Percentiles rank a stretch among this genome's conserved stretches.
Conservation (phyloP, 2,797 vertebrate genomes). For the Pygocentrus nattereri region DNA sequence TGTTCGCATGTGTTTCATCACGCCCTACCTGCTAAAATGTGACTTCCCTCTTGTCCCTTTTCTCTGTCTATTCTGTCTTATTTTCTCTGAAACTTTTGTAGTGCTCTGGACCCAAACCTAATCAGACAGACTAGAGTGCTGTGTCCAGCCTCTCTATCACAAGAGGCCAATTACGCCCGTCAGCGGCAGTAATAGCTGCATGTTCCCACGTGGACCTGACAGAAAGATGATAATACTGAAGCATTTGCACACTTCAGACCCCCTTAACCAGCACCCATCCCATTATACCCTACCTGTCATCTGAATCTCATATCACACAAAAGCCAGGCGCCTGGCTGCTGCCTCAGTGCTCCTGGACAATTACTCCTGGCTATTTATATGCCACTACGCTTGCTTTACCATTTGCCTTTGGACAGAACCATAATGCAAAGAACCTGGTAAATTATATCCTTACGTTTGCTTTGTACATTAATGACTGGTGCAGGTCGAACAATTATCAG, state of each 20-base stretch:
- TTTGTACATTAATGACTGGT: neutral
- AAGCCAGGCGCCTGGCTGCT: neutral
- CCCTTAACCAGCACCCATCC: neutral
- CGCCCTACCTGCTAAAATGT: neutral
- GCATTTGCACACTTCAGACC: constrained; percentile 34
- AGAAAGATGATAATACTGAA: constrained; percentile 32
- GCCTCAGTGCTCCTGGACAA: constrained; percentile 13
- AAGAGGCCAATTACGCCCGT: constrained; percentile 49
- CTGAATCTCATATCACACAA: constrained; percentile 35
- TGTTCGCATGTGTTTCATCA: neutral
- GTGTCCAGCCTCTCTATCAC: constrained; percentile 41
- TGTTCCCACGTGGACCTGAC: constrained; percentile 38
- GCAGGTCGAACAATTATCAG: neutral
- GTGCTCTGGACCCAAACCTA: constrained; percentile 15
- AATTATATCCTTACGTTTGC: constrained; percentile 3
- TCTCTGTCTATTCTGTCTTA: constrained; percentile 16
- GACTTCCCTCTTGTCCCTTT: neutral
- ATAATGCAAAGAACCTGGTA: neutral
- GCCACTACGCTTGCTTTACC: neutral
- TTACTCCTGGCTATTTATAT: constrained; percentile 24
- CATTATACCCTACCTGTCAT: constrained; percentile 44
- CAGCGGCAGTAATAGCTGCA: constrained; percentile 40
- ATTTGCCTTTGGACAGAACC: constrained; percentile 4
- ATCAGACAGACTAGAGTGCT: constrained; percentile 7
- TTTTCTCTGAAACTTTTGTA: constrained; percentile 28